These are phyloP conservation scores for Brachionus asplanchnoidis DNA, from an alignment of 1,140 invertebrate species.

Conservation along the genomic window DNA sequence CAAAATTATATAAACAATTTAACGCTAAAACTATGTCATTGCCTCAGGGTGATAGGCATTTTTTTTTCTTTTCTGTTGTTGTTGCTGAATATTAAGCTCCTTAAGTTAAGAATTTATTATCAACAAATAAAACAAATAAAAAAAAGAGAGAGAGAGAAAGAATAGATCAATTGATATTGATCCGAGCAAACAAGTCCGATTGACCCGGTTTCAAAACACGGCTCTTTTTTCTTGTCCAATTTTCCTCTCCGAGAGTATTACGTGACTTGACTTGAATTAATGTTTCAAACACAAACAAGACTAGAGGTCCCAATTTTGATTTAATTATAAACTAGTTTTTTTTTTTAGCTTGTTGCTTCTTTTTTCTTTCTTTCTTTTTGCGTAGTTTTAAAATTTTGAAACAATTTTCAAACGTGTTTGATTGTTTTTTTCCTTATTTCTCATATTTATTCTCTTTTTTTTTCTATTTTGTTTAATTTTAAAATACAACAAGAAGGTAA, in stretches of 20 bases:
- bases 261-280: conserved; percentile 20
- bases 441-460: conserved; percentile 10
- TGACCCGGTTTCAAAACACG: neutral
- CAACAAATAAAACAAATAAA: neutral
- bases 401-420: conserved; percentile 11
- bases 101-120: conserved; percentile 27
- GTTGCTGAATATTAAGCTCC: neutral
- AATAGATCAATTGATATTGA: conserved; percentile 1
- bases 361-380: neutral
- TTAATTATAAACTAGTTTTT: conserved; percentile 21
- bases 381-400: conserved; percentile 34
- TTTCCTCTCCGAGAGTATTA: neutral
- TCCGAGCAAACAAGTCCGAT: neutral
- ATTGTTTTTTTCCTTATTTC: conserved; percentile 3
- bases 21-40: conserved; percentile 2
- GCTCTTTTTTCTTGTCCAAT: neutral
- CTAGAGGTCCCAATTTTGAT: neutral
- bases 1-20: conserved; percentile 40
- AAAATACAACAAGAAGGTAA: neutral
- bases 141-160: neutral
- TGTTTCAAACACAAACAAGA: conserved; percentile 29
- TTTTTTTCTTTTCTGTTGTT: neutral
- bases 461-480: conserved; percentile 18
- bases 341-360: neutral
- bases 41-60: conserved; percentile 8